A percentile compares a stretch with the other conserved stretches of the same genome.
phyloP scores from a whole-genome alignment of 2,888 invertebrate species.

The Masnerella sp. region DNA sequence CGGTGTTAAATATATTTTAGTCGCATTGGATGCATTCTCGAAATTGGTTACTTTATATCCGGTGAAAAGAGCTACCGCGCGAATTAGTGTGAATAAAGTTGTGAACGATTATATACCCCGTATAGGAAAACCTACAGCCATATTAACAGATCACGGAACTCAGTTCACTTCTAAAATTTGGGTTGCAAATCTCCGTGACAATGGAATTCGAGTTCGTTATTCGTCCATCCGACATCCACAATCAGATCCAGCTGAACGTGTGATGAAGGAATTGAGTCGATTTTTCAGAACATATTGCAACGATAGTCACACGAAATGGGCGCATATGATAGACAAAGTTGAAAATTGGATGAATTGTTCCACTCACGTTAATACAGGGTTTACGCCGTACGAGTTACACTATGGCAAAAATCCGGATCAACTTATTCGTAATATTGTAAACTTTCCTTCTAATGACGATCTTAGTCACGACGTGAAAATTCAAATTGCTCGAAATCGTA shows the following conservation, averaged over 20 bases:
- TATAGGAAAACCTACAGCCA: neutral
- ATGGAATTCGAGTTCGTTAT: conserved; percentile 1
- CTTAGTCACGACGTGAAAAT: neutral
- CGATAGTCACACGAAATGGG: conserved; percentile 1
- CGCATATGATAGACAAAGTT: neutral
- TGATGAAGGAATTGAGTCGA: conserved; percentile 7
- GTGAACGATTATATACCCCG: neutral
- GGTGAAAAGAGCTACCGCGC: neutral
- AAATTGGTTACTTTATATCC: conserved; percentile 2
- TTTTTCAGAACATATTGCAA: conserved; percentile 6
- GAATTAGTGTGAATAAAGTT: conserved; percentile 2
- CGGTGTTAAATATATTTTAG: neutral
- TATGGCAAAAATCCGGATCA: neutral
- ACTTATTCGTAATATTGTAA: neutral
- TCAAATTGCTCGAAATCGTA: neutral
- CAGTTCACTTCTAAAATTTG: conserved; percentile 7
- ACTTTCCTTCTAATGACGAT: neutral
- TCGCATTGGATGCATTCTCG: neutral
- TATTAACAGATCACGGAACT: neutral
- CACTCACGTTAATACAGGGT: neutral
- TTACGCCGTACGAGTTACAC: neutral
- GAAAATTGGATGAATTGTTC: neutral
- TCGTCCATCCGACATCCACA: conserved; percentile 17
- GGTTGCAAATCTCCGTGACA: neutral
- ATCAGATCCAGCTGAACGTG: conserved; percentile 8